Base-by-base conservation (phyloP, 2,888 invertebrate species). In the Cerastis rubricosa region DNA sequence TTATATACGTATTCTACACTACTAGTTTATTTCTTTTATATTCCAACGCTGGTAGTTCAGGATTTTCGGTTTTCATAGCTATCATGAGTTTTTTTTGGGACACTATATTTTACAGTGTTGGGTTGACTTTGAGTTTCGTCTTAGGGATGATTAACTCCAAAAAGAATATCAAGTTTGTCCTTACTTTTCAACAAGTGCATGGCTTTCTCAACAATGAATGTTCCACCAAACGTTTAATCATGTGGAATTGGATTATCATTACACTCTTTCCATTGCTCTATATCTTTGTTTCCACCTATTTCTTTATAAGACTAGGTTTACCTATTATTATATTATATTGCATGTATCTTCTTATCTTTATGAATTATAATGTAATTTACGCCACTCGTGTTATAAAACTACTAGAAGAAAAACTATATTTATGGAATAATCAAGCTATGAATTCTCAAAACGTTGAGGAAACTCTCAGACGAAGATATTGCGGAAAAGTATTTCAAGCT, bases 351-450 rank as follows among this genome's bases (percentile, higher is more conserved):
- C 22, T 77, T 12, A 19, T 67, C n/a, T 61, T 29, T 64, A 70
- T 80, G 54, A 79, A 85, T 63, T 35, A 17, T 12, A 72, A 77
- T 65, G 59, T 78, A 9, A 57, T 80, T 14, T 80, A 82, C 67
- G 77, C 77, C 9, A 63, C 54, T 1, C 54, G 76, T 67, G n/a
- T 70, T 0, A 66, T 85, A 0, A 57, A 71, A 17, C 40, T 85
- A 25, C 76, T 85, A 17, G 54, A 76, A 64, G 17, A 71, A 29
- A 81, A 81, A 69, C 40, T 81, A 6, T 22, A 3, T 45, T 4
- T 84, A 5, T 85, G 85, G 85, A 84, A 74, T 74, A n/a, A 35
- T 29, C n/a, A 79, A 22, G 63, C 45, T 40, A 47, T 85, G 43
- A 5, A 65, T 47, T 63, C 2, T 19, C 12, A 22, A 14, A 4